phyloP scores from a whole-genome alignment of 1,140 invertebrate genomes.

The Camponotus pennsylvanicus region DNA sequence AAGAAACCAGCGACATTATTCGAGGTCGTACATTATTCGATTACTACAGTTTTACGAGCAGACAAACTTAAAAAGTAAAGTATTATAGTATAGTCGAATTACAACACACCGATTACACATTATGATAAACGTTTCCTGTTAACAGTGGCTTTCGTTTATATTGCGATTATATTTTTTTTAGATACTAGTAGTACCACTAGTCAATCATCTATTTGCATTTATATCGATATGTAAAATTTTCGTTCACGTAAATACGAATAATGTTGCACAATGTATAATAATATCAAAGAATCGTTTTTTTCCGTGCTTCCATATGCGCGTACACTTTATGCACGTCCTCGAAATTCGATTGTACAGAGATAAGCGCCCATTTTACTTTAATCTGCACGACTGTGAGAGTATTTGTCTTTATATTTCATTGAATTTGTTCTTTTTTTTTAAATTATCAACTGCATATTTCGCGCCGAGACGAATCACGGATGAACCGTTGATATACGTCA shows the following conservation, averaged over 20 bases:
- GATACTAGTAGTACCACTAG: constrained; percentile 27
- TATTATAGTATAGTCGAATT: constrained; percentile 62
- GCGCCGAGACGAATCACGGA: constrained; percentile 63
- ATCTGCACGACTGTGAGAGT: constrained; percentile 7
- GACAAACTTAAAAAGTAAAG: constrained; percentile 58
- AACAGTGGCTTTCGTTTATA: neutral
- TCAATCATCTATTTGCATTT: constrained; percentile 39
- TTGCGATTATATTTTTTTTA: constrained; percentile 11
- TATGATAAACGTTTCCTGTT: constrained; percentile 23
- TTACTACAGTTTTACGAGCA: constrained; percentile 35
- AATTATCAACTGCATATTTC: constrained; percentile 28
- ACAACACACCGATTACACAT: constrained; percentile 28
- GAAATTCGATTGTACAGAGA: neutral
- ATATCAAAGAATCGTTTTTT: neutral
- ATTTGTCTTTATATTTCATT: constrained; percentile 24
- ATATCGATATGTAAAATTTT: constrained; percentile 21
- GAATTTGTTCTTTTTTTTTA: constrained; percentile 44
- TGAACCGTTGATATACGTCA: constrained; percentile 69
- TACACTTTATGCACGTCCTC: neutral
- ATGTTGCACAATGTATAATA: constrained; percentile 28
- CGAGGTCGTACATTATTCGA: constrained; percentile 45
- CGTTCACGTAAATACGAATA: constrained; percentile 10
- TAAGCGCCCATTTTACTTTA: neutral
- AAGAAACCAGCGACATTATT: constrained; percentile 48
- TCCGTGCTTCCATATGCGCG: constrained; percentile 7